A percentile compares a stretch with the other conserved stretches of the same genome.
Conservation (phyloP, 2,113 vertebrate species). For the Eolophus roseicapilla region DNA sequence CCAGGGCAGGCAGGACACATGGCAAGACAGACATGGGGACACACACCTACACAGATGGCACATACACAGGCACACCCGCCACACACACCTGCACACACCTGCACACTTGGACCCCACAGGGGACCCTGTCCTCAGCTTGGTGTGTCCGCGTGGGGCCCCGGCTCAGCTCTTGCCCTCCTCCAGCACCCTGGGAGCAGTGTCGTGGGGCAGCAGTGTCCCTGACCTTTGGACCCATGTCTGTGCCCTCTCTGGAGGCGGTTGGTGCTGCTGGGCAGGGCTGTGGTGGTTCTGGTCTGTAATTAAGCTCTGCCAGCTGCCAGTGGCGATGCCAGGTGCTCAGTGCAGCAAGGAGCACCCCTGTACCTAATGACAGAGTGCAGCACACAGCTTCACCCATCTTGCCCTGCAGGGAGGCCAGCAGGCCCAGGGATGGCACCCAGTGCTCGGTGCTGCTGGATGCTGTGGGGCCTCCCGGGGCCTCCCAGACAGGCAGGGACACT, state of each 20-base stretch:
- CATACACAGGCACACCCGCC: not conserved
- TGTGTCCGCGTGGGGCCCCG: no score
- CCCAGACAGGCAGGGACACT: not conserved
- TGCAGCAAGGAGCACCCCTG: rapidly evolving
- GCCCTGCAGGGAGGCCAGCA: rapidly evolving
- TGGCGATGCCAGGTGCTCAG: rapidly evolving
- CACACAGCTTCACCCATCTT: rapidly evolving
- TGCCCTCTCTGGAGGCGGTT: not conserved
- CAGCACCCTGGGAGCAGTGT: rapidly evolving
- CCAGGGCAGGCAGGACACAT: no score
- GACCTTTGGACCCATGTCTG: not conserved
- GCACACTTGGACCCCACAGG: rapidly evolving
- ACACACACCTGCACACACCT: not conserved
- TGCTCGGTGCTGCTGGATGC: rapidly evolving
- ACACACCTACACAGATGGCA: no score
- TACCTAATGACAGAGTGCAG: rapidly evolving
- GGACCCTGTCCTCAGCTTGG: not conserved
- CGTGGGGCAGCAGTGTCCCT: not conserved
- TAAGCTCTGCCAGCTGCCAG: not conserved
- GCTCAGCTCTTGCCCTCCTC: no score
- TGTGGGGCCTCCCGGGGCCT: not conserved
- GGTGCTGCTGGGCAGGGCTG: not conserved
- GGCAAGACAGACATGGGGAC: no score
- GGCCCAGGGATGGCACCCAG: rapidly evolving
- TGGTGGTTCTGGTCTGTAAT: not conserved